Evolutionary conservation across 2,113 vertebrate genomes (phyloP), one percentile per base, ranked within the genome.

Genomic region (Odocoileus hemionus): DNA sequence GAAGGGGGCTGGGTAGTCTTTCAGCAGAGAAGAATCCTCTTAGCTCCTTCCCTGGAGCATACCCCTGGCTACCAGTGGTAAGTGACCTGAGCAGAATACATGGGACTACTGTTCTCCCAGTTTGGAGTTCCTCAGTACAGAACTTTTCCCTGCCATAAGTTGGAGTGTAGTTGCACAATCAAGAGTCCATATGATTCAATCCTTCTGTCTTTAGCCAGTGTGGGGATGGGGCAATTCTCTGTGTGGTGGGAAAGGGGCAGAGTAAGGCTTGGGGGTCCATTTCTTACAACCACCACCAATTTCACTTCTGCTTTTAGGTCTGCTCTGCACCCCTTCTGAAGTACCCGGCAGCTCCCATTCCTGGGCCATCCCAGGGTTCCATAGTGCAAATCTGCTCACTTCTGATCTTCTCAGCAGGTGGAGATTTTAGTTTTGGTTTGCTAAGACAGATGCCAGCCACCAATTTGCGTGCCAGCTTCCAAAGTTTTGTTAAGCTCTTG

Each of bases 41-140:
- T 23, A 57, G 14, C 23, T 52, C 58, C 4, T 33, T 11, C 23
- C 60, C 82, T 21, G 26, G 25, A 88, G 7, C 23, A 52, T 4
- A 78, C 9, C 3, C 26, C 74, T 93, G 36, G 9, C 54, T 47
- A 25, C n/a, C 52, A 6, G 15, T 60, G 16, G 85, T 23, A 86
- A 3, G 54, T 30, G 16, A 54, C 26, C 12, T 16, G 36, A 85
- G 64, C 14, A 87, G 43, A 50, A 64, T 17, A 45, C 1, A 67
- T 6, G 1, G 23, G 14, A 17, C 60, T 61, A 19, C 19, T 16
- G 57, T 45, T 47, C 19, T 83, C 33, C 45, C 26, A 17, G 52
- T 52, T 82, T 47, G 30, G 47, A 47, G 21, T 55, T 97, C 83
- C 86, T 94, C 45, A 43, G 50, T 19, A 76, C 14, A 96, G 50